Evolutionary conservation across 1,140 invertebrate genomes (phyloP).

Genomic region (Microplitis demolitor): DNA sequence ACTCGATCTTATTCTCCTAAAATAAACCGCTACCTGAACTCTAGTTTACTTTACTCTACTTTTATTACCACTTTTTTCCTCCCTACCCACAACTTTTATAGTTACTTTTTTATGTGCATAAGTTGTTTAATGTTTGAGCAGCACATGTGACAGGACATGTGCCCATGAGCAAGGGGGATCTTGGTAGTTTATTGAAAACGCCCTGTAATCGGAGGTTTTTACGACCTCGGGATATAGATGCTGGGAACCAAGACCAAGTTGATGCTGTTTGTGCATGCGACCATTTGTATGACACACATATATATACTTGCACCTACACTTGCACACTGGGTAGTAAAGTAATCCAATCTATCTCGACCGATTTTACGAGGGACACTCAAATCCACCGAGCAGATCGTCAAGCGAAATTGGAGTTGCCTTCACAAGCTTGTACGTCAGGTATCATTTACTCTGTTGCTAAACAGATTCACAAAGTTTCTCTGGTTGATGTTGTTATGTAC

Average conservation of each 20-base stretch:
- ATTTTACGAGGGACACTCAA: conserved; percentile 19
- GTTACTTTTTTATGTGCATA: neutral
- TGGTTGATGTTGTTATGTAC: neutral
- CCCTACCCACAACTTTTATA: no score
- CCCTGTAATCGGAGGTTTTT: neutral
- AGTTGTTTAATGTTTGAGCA: neutral
- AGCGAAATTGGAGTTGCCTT: conserved; percentile 11
- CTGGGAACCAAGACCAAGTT: no score
- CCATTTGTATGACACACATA: neutral
- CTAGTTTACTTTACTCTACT: no score
- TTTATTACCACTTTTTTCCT: no score
- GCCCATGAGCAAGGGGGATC: neutral
- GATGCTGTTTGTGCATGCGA: neutral
- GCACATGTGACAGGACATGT: neutral
- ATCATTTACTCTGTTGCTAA: conserved; percentile 11
- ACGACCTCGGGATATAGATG: neutral
- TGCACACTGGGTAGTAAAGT: neutral
- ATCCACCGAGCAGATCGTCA: neutral
- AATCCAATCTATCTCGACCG: conserved; percentile 25
- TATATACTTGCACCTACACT: neutral
- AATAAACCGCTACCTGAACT: no score
- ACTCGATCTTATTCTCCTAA: no score
- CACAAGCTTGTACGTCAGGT: conserved; percentile 5
- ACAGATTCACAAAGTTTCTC: neutral
- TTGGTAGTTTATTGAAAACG: neutral